Conservation (phyloP, 2,797 vertebrate species). For the Philypnodon macrostomus region DNA sequence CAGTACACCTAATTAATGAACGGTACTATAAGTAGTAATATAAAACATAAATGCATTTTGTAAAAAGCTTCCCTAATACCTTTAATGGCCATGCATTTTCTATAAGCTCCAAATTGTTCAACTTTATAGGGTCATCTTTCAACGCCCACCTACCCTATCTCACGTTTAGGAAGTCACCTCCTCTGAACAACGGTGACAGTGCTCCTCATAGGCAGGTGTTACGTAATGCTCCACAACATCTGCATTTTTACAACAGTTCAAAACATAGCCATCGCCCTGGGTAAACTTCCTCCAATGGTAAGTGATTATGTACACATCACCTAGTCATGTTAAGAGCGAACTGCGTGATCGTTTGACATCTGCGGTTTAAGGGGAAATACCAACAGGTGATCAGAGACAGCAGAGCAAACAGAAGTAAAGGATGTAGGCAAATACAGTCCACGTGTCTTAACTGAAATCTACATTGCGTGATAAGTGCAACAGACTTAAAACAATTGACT, state of each 20-base stretch:
- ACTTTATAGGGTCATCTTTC: too few relatives aligned
- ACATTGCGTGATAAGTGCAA: background rate
- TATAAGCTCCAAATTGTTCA: too few relatives aligned
- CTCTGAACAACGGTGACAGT: background rate
- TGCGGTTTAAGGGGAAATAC: slow-evolving; percentile 40
- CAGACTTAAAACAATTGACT: background rate
- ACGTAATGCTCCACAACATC: background rate
- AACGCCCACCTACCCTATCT: too few relatives aligned
- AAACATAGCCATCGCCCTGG: slow-evolving; percentile 26
- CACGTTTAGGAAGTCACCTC: background rate
- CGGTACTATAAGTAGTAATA: too few relatives aligned
- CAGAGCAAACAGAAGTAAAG: slow-evolving; percentile 38
- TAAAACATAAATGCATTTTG: too few relatives aligned
- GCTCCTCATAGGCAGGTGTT: slow-evolving; percentile 12
- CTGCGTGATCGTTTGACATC: slow-evolving; percentile 48
- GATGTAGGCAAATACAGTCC: slow-evolving; percentile 10
- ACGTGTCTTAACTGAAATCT: slow-evolving; percentile 29
- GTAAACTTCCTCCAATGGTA: slow-evolving; percentile 60
- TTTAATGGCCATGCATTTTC: too few relatives aligned
- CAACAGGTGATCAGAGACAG: slow-evolving; percentile 37
- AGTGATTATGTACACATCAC: too few relatives aligned
- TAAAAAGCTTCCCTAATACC: too few relatives aligned
- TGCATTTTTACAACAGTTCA: slow-evolving; percentile 1
- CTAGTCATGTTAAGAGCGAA: slow-evolving; percentile 2
- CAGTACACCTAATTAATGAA: too few relatives aligned